Conservation (phyloP, 1,140 invertebrate species). For the Nixonia krombeini region DNA sequence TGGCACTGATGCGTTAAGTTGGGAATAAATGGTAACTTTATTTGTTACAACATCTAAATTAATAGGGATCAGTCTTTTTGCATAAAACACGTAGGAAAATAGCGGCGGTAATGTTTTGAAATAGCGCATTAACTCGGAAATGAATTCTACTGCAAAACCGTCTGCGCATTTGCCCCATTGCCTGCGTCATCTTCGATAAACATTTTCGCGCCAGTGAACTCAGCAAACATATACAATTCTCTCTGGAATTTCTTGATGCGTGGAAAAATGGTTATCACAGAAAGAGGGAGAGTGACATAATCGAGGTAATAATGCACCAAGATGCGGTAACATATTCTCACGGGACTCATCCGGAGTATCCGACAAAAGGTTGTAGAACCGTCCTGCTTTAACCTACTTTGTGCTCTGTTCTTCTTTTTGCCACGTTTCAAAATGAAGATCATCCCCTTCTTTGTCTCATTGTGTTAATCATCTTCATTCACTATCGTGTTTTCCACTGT, state of each 20-base stretch:
- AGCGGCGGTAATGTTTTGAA: too few species aligned
- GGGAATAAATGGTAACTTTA: too few species aligned
- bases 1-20: too few species aligned
- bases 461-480: slow-evolving; percentile 1
- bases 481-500: background rate
- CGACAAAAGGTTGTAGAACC: slow-evolving; percentile 23
- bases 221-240: slow-evolving; percentile 2
- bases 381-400: slow-evolving; percentile 29
- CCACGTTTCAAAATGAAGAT: slow-evolving; percentile 16
- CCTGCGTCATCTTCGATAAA: too few species aligned
- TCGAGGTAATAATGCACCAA: slow-evolving; percentile 24
- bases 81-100: too few species aligned
- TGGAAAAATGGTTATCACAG: slow-evolving; percentile 13
- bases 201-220: slow-evolving; percentile 5
- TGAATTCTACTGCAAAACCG: too few species aligned
- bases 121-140: too few species aligned
- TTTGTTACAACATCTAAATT: too few species aligned
- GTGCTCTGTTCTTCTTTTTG: slow-evolving; percentile 13
- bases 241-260: slow-evolving; percentile 4
- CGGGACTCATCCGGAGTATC: slow-evolving; percentile 13
- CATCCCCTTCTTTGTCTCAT: slow-evolving; percentile 8
- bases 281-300: slow-evolving; percentile 18
- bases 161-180: too few species aligned
- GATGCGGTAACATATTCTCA: slow-evolving; percentile 20
- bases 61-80: too few species aligned